A percentile compares a stretch with the other conserved stretches of the same genome.
These are phyloP conservation scores for Hypocryptadius cinnamomeus DNA, from an alignment of 2,113 vertebrate species.

Conservation along the genomic window DNA sequence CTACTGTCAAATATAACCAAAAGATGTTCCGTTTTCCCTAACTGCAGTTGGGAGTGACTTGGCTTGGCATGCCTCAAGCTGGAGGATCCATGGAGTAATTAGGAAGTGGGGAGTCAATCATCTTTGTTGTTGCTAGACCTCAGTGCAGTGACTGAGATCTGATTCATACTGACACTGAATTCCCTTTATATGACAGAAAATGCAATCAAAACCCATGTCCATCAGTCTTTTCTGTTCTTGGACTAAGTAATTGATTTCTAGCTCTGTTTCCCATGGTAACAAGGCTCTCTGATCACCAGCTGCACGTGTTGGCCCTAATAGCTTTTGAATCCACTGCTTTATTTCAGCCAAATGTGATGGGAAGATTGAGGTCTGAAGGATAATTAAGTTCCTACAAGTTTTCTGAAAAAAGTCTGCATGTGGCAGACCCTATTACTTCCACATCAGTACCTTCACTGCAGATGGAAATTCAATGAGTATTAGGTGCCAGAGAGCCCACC, in stretches of 20 bases:
- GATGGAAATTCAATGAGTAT: background rate
- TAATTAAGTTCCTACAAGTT: background rate
- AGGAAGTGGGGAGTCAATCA: background rate
- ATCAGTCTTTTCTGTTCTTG: background rate
- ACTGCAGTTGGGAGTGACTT: background rate
- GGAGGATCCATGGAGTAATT: background rate
- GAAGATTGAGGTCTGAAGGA: background rate
- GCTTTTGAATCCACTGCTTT: background rate
- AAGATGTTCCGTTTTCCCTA: background rate
- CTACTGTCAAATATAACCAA: background rate
- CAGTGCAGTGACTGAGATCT: background rate
- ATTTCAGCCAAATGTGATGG: background rate
- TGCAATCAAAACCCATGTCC: background rate
- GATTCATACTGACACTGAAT: background rate
- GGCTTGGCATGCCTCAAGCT: background rate
- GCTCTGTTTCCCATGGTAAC: slow-evolving; percentile 41
- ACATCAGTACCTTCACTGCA: background rate
- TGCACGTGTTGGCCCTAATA: slow-evolving; percentile 18
- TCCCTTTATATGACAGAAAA: background rate
- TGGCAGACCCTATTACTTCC: background rate
- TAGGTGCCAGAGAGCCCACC: background rate
- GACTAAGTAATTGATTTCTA: slow-evolving; percentile 5
- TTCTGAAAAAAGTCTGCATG: background rate
- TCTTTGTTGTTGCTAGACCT: background rate
- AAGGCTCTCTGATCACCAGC: slow-evolving; percentile 7